These are phyloP conservation scores for Lagopus leucura DNA, from an alignment of 2,113 vertebrate genomes.

Conservation along the genomic window DNA sequence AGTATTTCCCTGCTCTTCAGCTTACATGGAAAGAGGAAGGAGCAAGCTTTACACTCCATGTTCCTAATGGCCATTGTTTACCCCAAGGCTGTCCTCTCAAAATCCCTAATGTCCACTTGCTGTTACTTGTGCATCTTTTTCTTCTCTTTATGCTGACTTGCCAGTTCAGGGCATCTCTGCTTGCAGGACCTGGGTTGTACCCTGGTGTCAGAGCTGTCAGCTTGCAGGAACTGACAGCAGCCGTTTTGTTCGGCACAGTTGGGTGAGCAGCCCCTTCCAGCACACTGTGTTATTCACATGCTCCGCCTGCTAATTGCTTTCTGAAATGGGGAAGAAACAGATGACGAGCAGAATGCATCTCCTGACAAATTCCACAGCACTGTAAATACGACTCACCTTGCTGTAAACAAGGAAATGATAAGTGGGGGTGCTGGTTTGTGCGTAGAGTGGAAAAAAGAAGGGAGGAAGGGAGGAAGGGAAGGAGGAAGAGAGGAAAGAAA, in stretches of 20 bases:
- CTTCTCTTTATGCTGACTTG: not conserved
- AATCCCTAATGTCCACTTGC: not conserved
- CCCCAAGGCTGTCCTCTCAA: not conserved
- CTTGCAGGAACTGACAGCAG: not conserved
- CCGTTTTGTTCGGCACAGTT: not conserved
- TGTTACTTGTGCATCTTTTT: not conserved
- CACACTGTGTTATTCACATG: constrained; percentile 7
- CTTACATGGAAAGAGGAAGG: not conserved
- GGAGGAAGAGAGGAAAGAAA: not conserved
- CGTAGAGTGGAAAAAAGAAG: not conserved
- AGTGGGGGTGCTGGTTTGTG: not conserved
- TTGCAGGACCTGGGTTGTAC: not conserved
- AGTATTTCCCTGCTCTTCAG: not conserved
- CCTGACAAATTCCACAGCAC: constrained; percentile 49
- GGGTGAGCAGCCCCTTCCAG: constrained; percentile 63
- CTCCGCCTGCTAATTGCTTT: constrained; percentile 35
- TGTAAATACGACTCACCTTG: constrained; percentile 67
- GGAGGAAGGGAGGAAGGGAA: not conserved
- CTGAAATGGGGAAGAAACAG: constrained; percentile 47
- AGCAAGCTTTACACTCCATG: accelerated
- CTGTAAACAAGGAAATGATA: constrained; percentile 61
- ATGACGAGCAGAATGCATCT: constrained; percentile 53
- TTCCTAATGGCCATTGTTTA: not conserved
- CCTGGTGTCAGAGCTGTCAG: not conserved
- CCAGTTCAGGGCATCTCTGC: not conserved